Base-by-base conservation (phyloP, 2,888 invertebrate genomes). In the Bombylius discolor region DNA sequence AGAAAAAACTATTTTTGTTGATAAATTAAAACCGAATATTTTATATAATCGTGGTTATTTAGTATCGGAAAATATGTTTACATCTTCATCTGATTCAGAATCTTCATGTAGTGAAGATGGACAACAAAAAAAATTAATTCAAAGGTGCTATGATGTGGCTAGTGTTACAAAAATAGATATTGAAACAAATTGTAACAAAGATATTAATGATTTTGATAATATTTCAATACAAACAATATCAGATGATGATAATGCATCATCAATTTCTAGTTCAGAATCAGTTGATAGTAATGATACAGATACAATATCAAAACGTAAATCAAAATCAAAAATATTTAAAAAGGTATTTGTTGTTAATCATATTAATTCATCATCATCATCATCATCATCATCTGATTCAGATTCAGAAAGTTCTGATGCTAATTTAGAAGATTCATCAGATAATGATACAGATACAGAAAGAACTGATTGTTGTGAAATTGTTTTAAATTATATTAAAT, bases 301-400 rank as follows among this genome's bases (percentile, higher is more conserved):
- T 7, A 45, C 13, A 78, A 67, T 62, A 81, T 69, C 67, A 82
- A 51, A 69, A 74, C 77, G 66, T 1, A 75, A 77, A 52, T 72
- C 76, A 12, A 77, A 77, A 61, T 65, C 72, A 11, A 76, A 76
- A 53, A 74, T 75, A 55, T 85, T 85, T 66, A 82, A 82, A 44
- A 78, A 83, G 55, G 82, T 85, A 23, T 84, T 84, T 66, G 80
- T 84, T 2, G 83, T 85, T 31, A 85, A 85, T 65, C 81, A 81
- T 8, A 65, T 66, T 55, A 63, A 49, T 54, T 79, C 78, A 11
- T 79, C 79, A 4, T 79, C 76, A 14, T 68, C 68, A 52, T 75
- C 74, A 31, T 78, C 79, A 52, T 81, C 81, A 8, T 81, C 81
- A 4, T 81, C 80, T 0, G 81, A 80, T 53, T 74, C 79, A 47